Percentiles rank a stretch among this genome's conserved stretches.
Evolutionary conservation across 2,113 vertebrate species (phyloP).

Genomic region (Sorex fumeus): DNA sequence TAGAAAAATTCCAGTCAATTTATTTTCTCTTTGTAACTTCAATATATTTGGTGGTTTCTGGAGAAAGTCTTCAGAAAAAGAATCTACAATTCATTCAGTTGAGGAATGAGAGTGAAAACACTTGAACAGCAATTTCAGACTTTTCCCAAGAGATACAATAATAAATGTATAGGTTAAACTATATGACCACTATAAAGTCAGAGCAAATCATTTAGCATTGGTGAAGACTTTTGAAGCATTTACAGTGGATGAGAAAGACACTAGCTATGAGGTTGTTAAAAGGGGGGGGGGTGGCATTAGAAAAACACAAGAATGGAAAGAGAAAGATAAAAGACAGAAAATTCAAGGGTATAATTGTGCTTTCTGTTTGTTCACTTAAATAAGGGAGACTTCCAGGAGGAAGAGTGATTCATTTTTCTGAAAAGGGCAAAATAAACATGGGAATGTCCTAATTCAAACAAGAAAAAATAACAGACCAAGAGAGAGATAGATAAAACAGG

Average conservation of each 20-base stretch:
- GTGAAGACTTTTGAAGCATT: not conserved
- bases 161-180: not conserved
- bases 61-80: not conserved
- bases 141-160: not conserved
- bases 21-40: not conserved
- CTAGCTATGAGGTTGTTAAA: not conserved
- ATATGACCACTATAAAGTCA: not conserved
- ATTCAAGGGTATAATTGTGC: not conserved
- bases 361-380: too few species aligned
- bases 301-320: not conserved
- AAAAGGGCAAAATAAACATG: not conserved
- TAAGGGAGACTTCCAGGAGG: too few species aligned
- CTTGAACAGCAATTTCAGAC: not conserved
- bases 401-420: not conserved
- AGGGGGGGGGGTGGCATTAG: not conserved
- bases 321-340: not conserved
- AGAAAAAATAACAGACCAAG: not conserved
- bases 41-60: not conserved
- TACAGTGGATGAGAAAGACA: not conserved
- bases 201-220: not conserved
- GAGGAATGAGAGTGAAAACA: conserved; percentile 11
- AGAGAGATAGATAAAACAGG: not conserved
- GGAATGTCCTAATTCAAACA: not conserved
- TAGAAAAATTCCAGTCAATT: not conserved
- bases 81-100: not conserved